These are phyloP conservation scores for Calyptommatus sinebrachiatus DNA, from an alignment of 2,113 vertebrate species.

Conservation along the genomic window DNA sequence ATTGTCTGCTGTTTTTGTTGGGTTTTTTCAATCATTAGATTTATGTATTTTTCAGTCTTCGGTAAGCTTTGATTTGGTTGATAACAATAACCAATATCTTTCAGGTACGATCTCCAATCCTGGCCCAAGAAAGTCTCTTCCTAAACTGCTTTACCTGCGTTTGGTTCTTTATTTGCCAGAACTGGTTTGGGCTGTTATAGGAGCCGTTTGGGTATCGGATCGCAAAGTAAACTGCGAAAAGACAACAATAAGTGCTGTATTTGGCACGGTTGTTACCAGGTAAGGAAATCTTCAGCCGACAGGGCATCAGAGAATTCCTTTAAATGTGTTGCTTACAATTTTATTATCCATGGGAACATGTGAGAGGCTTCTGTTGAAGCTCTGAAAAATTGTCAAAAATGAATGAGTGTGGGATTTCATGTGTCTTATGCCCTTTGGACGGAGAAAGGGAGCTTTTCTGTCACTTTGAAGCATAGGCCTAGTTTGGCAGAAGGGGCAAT, in stretches of 20 bases:
- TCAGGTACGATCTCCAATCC: constrained; percentile 93
- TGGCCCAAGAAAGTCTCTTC: constrained; percentile 86
- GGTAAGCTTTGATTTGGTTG: not conserved
- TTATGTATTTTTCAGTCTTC: too few species aligned
- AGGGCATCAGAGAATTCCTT: not conserved
- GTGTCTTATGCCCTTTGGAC: too few species aligned
- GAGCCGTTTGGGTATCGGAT: constrained; percentile 84
- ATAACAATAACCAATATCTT: constrained; percentile 27
- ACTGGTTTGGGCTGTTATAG: constrained; percentile 87
- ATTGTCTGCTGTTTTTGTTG: too few species aligned
- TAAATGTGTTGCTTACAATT: too few species aligned
- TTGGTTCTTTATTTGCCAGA: constrained; percentile 88
- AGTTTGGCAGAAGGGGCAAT: too few species aligned
- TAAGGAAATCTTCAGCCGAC: constrained; percentile 46
- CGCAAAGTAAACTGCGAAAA: constrained; percentile 77
- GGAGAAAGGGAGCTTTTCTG: too few species aligned
- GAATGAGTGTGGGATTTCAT: not conserved
- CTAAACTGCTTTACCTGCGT: constrained; percentile 86
- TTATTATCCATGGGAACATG: fast-evolving
- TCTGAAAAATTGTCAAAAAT: not conserved
- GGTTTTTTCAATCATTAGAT: too few species aligned
- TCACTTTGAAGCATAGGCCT: too few species aligned
- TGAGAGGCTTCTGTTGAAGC: not conserved
- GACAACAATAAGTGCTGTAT: constrained; percentile 77
- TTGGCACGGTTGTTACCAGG: constrained; percentile 86